phyloP scores from a whole-genome alignment of 2,888 invertebrate species.

The Hypselothyrea guttata region DNA sequence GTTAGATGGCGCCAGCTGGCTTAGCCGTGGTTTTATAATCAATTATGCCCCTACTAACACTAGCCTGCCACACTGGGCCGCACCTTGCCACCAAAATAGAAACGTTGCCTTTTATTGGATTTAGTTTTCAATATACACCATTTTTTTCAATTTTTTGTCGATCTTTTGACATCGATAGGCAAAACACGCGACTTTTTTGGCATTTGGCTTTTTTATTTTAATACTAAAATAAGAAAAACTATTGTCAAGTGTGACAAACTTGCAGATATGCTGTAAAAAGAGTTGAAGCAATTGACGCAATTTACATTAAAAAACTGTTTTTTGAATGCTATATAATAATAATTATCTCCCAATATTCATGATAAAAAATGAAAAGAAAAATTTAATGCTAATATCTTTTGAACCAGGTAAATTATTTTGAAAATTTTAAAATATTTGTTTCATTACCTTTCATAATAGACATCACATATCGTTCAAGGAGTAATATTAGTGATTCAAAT shows the following conservation, averaged over 20 bases:
- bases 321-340: too few species aligned
- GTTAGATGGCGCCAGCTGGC: conserved; percentile 64
- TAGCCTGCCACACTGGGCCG: conserved; percentile 51
- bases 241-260: not conserved
- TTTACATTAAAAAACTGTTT: too few species aligned
- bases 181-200: conserved; percentile 70
- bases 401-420: too few species aligned
- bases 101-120: conserved; percentile 60
- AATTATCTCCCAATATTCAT: too few species aligned
- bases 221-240: too few species aligned
- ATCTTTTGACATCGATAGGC: conserved; percentile 62
- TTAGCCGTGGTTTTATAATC: conserved; percentile 57
- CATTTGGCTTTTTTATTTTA: conserved; percentile 44
- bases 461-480: too few species aligned
- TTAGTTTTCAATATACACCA: conserved; percentile 39
- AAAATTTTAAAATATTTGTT: too few species aligned
- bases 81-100: conserved; percentile 56
- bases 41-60: conserved; percentile 36
- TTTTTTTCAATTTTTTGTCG: conserved; percentile 21
- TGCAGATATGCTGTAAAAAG: not conserved
- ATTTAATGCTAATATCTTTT: too few species aligned
- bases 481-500: too few species aligned
- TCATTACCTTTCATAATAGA: too few species aligned
- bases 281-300: too few species aligned
- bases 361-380: too few species aligned